A percentile compares a stretch with the other conserved stretches of the same genome.
These are phyloP conservation scores for Cyphomyrus discorhynchus DNA, from an alignment of 2,113 vertebrate genomes.

Conservation along the genomic window DNA sequence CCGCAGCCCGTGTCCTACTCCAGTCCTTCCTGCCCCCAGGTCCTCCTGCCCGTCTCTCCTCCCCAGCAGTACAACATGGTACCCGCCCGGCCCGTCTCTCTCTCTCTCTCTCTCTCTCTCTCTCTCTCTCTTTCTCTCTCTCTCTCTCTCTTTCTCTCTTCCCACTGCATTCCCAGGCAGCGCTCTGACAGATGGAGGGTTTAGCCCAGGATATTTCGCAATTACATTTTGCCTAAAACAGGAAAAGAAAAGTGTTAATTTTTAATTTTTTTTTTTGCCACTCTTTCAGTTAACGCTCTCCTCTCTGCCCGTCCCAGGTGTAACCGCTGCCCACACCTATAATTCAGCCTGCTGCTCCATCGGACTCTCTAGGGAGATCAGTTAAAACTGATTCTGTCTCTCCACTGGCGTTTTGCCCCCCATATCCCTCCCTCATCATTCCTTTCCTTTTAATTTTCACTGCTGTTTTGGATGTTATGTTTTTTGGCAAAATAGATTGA, in stretches of 20 bases:
- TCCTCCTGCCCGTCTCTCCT: slow-evolving; percentile 98
- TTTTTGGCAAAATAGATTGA: not conserved
- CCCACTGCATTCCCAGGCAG: not conserved
- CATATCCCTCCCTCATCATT: not conserved
- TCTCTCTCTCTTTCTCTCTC: not conserved
- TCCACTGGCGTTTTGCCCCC: not conserved
- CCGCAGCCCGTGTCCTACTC: slow-evolving; percentile 83
- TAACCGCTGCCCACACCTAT: not conserved
- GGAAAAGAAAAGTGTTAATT: not conserved
- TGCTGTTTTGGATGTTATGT: not conserved
- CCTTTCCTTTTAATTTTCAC: not conserved
- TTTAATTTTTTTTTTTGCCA: not conserved
- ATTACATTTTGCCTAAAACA: not conserved
- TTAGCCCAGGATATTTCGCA: not conserved
- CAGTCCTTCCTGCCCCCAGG: slow-evolving; percentile 97
- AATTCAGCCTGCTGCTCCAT: not conserved
- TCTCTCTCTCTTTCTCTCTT: not conserved
- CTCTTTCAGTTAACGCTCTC: not conserved
- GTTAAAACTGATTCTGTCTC: not conserved
- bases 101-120: not conserved
- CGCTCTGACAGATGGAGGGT: not conserved
- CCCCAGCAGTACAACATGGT: slow-evolving; percentile 99
- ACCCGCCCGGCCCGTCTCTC: slow-evolving; percentile 53
- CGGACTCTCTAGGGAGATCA: not conserved
- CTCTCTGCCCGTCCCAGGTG: not conserved